Evolutionary conservation across 1,140 invertebrate genomes (phyloP).

Genomic region (Sipha flava): DNA sequence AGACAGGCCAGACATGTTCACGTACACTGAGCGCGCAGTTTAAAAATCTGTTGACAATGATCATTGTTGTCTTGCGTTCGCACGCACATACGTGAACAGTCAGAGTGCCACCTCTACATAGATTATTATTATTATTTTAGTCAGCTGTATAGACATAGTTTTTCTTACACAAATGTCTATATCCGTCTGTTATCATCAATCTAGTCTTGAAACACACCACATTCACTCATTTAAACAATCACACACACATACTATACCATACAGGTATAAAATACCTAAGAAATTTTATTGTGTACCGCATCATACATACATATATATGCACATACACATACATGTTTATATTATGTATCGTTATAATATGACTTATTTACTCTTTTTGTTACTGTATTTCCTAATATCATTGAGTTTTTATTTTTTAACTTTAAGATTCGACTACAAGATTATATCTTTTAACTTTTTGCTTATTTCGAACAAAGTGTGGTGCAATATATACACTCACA

Average conservation of each 20-base stretch:
- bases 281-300: too few species aligned
- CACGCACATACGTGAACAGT: not conserved
- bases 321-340: not conserved
- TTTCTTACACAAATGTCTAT: not conserved
- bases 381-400: too few species aligned
- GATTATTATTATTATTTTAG: constrained; percentile 4
- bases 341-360: too few species aligned
- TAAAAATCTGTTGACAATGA: not conserved
- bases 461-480: too few species aligned
- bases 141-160: not conserved
- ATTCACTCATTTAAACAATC: not conserved
- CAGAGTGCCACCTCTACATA: not conserved
- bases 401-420: too few species aligned
- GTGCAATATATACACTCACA: too few species aligned
- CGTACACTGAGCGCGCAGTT: constrained; percentile 6
- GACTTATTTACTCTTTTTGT: too few species aligned
- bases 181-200: not conserved
- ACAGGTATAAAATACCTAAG: not conserved
- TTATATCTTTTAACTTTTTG: too few species aligned
- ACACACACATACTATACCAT: not conserved
- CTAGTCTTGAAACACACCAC: constrained; percentile 5
- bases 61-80: not conserved
- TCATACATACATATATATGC: not conserved
- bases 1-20: constrained; percentile 34
- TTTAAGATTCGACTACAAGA: too few species aligned